Evolutionary conservation across 2,797 vertebrate species (phyloP).

Genomic region (Lithobates pipiens): DNA sequence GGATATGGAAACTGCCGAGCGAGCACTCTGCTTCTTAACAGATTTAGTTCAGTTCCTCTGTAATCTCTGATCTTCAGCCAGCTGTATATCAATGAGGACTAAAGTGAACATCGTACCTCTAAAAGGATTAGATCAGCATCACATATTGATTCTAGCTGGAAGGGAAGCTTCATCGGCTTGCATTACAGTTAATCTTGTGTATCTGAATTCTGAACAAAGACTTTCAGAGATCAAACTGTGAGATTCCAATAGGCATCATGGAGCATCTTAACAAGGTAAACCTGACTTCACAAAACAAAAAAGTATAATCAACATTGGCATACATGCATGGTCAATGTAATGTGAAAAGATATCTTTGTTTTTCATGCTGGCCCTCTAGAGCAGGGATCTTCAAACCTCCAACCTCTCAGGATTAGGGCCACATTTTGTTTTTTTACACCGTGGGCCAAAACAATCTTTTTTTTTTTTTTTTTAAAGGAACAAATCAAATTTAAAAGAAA

Average conservation of each 20-base stretch:
- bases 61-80: constrained; percentile 1
- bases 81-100: background rate
- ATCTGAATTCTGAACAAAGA: background rate
- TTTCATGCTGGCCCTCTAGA: no score
- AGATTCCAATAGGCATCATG: background rate
- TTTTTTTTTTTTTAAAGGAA: no score
- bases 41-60: background rate
- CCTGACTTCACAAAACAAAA: background rate
- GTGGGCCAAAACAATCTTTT: no score
- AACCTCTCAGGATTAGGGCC: no score
- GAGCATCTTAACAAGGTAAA: background rate
- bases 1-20: background rate
- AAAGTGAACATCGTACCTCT: background rate
- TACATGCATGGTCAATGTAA: background rate
- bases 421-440: no score
- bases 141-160: background rate
- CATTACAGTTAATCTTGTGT: background rate
- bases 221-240: background rate
- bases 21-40: background rate
- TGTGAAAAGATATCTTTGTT: no score
- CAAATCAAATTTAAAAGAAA: no score
- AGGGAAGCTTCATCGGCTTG: background rate
- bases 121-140: background rate
- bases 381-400: no score
- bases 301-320: background rate